These are phyloP conservation scores for Merluccius polli DNA, from an alignment of 2,797 vertebrate species.

Conservation along the genomic window DNA sequence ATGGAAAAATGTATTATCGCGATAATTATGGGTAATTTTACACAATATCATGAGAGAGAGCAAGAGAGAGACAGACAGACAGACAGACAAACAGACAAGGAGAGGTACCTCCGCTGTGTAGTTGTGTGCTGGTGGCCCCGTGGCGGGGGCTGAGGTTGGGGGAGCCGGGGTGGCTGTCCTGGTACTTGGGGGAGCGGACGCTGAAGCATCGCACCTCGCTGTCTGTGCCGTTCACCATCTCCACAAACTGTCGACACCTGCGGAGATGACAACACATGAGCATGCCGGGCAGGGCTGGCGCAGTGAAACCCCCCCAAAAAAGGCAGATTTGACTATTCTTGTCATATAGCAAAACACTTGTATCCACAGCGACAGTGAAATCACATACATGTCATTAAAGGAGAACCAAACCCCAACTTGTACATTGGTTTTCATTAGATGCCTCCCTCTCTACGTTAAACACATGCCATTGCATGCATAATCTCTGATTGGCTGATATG, in stretches of 20 bases:
- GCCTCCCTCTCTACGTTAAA: neutral
- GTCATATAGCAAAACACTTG: neutral
- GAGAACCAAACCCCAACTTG: too few relatives aligned
- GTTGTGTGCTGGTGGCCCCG: slow-evolving; percentile 83
- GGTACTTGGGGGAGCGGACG: slow-evolving; percentile 89
- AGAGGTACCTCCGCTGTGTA: slow-evolving; percentile 81
- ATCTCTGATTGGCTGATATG: neutral
- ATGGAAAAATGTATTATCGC: too few relatives aligned
- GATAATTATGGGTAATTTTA: too few relatives aligned
- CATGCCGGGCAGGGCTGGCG: neutral
- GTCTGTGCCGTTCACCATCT: slow-evolving; percentile 98
- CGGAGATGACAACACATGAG: neutral
- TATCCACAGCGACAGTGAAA: neutral
- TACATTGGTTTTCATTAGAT: too few relatives aligned
- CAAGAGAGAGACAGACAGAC: neutral
- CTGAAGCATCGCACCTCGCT: slow-evolving; percentile 92
- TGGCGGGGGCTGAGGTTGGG: slow-evolving; percentile 89
- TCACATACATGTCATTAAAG: too few relatives aligned
- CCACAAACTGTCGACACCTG: slow-evolving; percentile 97
- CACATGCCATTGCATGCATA: neutral
- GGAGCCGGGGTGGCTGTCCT: slow-evolving; percentile 93
- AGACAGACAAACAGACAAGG: neutral
- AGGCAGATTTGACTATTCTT: neutral
- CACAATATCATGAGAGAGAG: too few relatives aligned
- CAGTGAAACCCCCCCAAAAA: neutral